phyloP scores from a whole-genome alignment of 64 coral and sea anemone species.

The Trachythela sp. region DNA sequence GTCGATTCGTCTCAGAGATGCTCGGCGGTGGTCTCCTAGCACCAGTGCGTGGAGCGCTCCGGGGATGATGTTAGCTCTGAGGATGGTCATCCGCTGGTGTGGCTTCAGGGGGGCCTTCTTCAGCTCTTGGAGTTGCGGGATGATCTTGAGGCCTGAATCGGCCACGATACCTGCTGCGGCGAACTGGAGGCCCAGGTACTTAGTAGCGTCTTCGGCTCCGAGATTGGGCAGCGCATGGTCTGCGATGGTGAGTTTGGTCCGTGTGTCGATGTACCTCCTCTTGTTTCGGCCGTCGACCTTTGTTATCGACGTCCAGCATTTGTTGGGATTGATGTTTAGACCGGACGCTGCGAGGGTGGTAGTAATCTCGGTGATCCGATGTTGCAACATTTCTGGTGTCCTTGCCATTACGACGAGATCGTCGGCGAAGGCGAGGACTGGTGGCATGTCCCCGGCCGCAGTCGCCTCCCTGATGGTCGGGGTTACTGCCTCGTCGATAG shows the following conservation, averaged over 20 bases:
- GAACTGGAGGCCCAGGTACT: not conserved
- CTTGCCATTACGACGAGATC: not conserved
- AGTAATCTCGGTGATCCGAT: not conserved
- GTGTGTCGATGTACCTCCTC: not conserved
- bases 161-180: not conserved
- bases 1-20: not conserved
- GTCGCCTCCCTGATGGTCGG: not conserved
- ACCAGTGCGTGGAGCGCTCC: not conserved
- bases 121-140: not conserved
- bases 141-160: not conserved
- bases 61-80: not conserved
- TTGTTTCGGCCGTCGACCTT: conserved; percentile 16
- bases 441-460: not conserved
- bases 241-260: not conserved
- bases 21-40: not conserved
- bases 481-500: not conserved
- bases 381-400: not conserved
- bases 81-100: not conserved
- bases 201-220: not conserved
- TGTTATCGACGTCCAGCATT: not conserved
- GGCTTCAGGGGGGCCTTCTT: conserved; percentile 40
- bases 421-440: not conserved
- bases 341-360: not conserved
- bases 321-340: not conserved
- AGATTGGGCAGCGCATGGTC: not conserved